Evolutionary conservation across 2,113 vertebrate species (phyloP).

Genomic region (Cichladusa arquata): DNA sequence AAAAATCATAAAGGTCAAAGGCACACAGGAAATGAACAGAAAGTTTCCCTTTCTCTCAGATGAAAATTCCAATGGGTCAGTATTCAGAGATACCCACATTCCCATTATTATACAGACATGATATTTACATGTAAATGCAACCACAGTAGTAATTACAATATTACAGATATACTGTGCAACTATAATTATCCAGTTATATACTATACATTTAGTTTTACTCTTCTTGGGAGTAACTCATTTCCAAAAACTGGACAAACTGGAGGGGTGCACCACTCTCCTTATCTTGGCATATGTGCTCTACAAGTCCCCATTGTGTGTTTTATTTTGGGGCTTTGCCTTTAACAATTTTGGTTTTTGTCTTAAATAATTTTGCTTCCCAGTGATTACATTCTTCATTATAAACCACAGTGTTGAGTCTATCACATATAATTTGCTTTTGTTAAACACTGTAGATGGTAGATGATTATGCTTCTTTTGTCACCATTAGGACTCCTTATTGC

Average conservation of each 20-base stretch:
- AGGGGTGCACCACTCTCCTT: neutral
- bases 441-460: neutral
- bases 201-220: neutral
- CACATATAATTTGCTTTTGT: neutral
- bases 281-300: neutral
- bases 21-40: neutral
- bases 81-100: neutral
- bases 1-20: conserved; percentile 3
- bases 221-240: neutral
- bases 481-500: neutral
- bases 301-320: neutral
- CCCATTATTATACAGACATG: too few species aligned
- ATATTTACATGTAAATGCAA: neutral
- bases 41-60: neutral
- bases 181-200: neutral
- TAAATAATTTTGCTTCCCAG: neutral
- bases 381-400: neutral
- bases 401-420: neutral
- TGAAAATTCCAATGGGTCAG: neutral
- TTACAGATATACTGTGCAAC: neutral
- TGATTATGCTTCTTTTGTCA: neutral
- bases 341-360: neutral
- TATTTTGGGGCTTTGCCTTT: neutral
- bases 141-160: fast-evolving
- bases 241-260: neutral